A percentile compares a stretch with the other conserved stretches of the same genome.
These are phyloP conservation scores for Nothobranchius furzeri DNA, from an alignment of 2,113 vertebrate genomes.

Conservation along the genomic window DNA sequence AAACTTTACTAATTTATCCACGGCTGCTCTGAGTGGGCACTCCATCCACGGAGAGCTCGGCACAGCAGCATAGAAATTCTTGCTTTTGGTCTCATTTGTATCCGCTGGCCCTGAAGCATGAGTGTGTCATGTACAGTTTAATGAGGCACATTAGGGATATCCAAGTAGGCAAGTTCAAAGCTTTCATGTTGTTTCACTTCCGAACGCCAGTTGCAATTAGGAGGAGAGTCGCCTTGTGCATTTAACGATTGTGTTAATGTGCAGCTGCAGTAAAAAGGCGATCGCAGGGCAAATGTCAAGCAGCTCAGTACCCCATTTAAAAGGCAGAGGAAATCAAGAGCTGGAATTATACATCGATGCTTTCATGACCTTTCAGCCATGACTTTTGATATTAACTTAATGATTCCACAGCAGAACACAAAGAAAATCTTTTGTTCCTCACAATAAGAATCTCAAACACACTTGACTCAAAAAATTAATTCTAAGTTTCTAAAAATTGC, in stretches of 20 bases:
- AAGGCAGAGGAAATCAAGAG: not conserved
- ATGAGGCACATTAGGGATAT: constrained; percentile 37
- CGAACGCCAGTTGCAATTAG: not conserved
- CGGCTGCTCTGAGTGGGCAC: constrained; percentile 30
- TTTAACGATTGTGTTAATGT: not conserved
- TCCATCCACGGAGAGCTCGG: constrained; percentile 11
- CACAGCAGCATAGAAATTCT: not conserved
- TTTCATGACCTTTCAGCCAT: no score
- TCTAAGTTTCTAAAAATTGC: no score
- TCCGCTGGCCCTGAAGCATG: constrained; percentile 8
- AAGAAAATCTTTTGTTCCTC: no score
- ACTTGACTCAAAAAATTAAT: no score
- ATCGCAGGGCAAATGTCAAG: not conserved
- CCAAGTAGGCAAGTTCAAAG: constrained; percentile 37
- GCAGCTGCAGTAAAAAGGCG: not conserved
- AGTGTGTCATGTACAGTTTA: constrained; percentile 15
- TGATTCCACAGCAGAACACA: no score
- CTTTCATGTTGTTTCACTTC: constrained; percentile 22
- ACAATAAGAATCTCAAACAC: no score
- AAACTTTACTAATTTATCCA: constrained; percentile 34
- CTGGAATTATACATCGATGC: no score
- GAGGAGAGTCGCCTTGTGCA: not conserved
- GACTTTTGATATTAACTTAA: no score
- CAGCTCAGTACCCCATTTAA: not conserved
- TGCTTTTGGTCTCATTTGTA: constrained; percentile 6